phyloP scores from a whole-genome alignment of 2,888 invertebrate species.

The Oxystoma pomonae region DNA sequence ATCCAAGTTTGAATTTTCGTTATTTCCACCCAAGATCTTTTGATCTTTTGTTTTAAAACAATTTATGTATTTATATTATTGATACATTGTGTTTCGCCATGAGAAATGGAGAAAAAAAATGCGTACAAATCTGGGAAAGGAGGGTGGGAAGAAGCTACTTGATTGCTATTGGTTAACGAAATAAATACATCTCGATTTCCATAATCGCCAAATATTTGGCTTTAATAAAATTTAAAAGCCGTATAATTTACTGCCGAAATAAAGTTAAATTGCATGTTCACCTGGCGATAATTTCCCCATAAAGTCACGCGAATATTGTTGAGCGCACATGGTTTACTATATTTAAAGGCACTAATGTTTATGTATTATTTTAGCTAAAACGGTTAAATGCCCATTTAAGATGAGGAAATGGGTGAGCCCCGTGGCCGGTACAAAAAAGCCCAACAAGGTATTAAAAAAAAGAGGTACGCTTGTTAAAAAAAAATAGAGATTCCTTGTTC shows the following conservation, averaged over 20 bases:
- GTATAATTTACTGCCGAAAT: not conserved
- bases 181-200: no score
- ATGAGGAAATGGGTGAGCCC: constrained; percentile 19
- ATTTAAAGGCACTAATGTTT: constrained; percentile 19
- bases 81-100: no score
- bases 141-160: no score
- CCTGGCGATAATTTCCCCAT: constrained; percentile 12
- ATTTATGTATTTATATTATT: no score
- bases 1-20: no score
- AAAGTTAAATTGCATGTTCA: not conserved
- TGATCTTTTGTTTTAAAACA: no score
- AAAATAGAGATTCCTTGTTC: no score
- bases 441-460: not conserved
- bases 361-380: constrained; percentile 18
- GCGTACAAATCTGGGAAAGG: no score
- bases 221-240: not conserved
- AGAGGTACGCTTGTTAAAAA: no score
- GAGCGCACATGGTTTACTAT: constrained; percentile 9
- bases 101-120: no score
- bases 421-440: constrained; percentile 5
- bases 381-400: constrained; percentile 18
- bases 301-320: constrained; percentile 22
- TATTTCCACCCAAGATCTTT: no score
- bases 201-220: not conserved
- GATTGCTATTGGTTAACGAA: no score